phyloP scores from a whole-genome alignment of 1,140 invertebrate genomes.

The Lysiphlebus fabarum region DNA sequence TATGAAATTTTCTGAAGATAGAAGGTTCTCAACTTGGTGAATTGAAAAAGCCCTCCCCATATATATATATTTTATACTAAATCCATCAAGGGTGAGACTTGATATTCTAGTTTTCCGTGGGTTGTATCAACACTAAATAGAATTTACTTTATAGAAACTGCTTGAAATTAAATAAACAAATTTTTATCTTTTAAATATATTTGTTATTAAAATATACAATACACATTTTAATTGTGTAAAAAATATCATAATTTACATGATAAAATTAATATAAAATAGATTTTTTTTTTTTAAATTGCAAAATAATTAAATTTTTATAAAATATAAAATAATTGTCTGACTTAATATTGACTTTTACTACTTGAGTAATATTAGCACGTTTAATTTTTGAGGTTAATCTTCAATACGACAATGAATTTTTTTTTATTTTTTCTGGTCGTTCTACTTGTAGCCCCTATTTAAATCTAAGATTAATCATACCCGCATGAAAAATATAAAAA shows the following conservation, averaged over 20 bases:
- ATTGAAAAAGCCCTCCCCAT: too few relatives aligned
- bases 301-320: conserved; percentile 13
- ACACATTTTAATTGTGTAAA: too few relatives aligned
- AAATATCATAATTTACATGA: too few relatives aligned
- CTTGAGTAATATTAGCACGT: conserved; percentile 28
- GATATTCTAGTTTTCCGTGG: neutral
- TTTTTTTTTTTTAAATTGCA: neutral
- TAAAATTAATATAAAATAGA: too few relatives aligned
- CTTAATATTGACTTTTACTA: conserved; percentile 30
- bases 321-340: neutral
- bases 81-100: conserved; percentile 11
- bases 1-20: too few relatives aligned
- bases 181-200: too few relatives aligned
- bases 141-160: conserved; percentile 45
- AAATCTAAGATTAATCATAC: conserved; percentile 45
- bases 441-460: conserved; percentile 54
- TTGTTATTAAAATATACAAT: too few relatives aligned
- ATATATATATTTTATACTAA: too few relatives aligned
- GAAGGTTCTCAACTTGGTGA: too few relatives aligned
- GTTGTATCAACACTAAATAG: conserved; percentile 42
- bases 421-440: conserved; percentile 28
- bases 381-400: conserved; percentile 29
- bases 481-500: conserved; percentile 47
- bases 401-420: conserved; percentile 42
- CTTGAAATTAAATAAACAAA: conserved; percentile 10